A percentile compares a stretch with the other conserved stretches of the same genome.
Evolutionary conservation across 30 jellyfish, hydroid and myxozoan genomes (phyloP).

Genomic region (Morbakka virulenta): DNA sequence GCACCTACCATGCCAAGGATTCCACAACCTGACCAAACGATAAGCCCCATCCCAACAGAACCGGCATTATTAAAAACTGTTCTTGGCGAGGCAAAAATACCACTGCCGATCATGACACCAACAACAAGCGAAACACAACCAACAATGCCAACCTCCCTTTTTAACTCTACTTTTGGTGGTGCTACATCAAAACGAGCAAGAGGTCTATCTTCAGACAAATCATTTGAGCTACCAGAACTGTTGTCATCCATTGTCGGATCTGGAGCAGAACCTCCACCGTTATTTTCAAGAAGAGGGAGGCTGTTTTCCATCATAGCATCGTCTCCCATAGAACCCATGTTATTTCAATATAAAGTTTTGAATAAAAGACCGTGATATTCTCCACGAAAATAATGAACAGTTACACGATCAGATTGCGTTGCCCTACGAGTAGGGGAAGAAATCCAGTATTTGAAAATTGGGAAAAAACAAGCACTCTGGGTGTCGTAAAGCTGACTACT

Average conservation of each 20-base stretch:
- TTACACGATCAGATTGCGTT: no score
- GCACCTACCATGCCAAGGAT: conserved; percentile 81
- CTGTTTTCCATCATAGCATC: background rate
- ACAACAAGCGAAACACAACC: conserved; percentile 94
- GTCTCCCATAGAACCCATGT: background rate
- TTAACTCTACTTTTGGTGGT: conserved; percentile 54
- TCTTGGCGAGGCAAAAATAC: conserved; percentile 90
- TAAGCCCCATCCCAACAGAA: conserved; percentile 82
- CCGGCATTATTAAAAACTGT: conserved; percentile 72
- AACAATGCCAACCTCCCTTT: conserved; percentile 76
- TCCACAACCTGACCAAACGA: conserved; percentile 95
- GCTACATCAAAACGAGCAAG: background rate
- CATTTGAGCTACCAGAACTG: background rate
- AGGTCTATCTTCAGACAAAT: background rate
- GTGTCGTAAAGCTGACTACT: no score
- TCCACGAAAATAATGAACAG: no score
- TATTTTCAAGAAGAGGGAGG: background rate
- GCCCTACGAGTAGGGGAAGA: no score
- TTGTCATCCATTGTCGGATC: background rate
- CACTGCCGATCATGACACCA: conserved; percentile 98
- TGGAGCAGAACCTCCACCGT: background rate
- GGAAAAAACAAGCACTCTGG: no score
- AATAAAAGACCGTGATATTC: no score
- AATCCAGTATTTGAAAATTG: no score
- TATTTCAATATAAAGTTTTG: no score